These are phyloP conservation scores for Epinephelus awoara DNA, from an alignment of 2,797 vertebrate genomes.

Conservation along the genomic window DNA sequence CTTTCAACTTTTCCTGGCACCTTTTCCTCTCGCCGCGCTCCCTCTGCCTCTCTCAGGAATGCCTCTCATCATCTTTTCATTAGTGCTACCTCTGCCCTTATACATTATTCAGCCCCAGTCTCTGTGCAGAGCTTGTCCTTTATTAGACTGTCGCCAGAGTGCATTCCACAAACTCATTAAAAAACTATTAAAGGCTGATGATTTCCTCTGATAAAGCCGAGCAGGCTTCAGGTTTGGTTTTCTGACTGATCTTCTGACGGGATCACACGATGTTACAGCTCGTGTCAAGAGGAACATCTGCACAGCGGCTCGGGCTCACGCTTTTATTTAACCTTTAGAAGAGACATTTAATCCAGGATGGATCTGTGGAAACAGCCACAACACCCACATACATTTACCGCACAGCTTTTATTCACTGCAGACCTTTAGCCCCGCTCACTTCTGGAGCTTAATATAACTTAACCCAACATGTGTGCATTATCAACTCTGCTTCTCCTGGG, in stretches of 20 bases:
- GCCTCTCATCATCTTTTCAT: slow-evolving; percentile 87
- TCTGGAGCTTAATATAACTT: not conserved
- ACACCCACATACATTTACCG: not conserved
- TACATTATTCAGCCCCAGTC: slow-evolving; percentile 84
- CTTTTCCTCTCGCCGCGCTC: slow-evolving; percentile 51
- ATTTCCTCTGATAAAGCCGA: slow-evolving; percentile 75
- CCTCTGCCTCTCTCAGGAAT: slow-evolving; percentile 74
- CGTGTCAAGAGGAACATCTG: slow-evolving; percentile 64
- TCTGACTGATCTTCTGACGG: slow-evolving; percentile 56
- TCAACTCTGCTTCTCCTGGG: no score
- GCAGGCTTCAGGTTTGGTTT: slow-evolving; percentile 36
- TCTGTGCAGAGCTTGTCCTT: slow-evolving; percentile 79
- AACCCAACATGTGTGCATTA: no score
- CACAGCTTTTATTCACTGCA: not conserved
- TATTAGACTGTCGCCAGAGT: slow-evolving; percentile 83
- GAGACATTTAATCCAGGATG: slow-evolving; percentile 8
- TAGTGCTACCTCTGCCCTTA: slow-evolving; percentile 82
- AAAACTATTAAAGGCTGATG: slow-evolving; percentile 83
- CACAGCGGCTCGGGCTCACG: not conserved
- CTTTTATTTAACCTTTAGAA: slow-evolving; percentile 50
- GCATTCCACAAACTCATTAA: slow-evolving; percentile 87
- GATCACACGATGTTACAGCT: slow-evolving; percentile 12
- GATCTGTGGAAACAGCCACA: not conserved
- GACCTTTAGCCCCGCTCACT: not conserved
- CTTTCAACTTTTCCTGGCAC: slow-evolving; percentile 74